These are phyloP conservation scores for Drosophila biarmipes DNA, from an alignment of 1,140 invertebrate genomes.

Conservation along the genomic window DNA sequence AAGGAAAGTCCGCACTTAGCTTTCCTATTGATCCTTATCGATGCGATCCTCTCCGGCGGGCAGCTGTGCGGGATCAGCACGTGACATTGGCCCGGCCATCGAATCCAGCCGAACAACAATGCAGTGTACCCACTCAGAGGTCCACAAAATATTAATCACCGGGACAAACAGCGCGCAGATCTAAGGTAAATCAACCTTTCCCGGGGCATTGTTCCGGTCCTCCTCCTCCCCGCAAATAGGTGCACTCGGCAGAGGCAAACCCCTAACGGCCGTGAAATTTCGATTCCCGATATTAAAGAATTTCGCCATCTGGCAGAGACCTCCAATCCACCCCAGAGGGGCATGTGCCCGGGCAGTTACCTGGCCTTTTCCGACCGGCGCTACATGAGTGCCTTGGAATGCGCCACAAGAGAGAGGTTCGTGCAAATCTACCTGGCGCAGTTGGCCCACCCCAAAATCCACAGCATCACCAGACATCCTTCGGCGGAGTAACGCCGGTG, in stretches of 20 bases:
- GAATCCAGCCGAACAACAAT: conserved; percentile 25
- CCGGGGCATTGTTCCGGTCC: conserved; percentile 44
- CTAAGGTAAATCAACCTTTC: conserved; percentile 66
- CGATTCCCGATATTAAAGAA: conserved; percentile 43
- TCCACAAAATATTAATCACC: conserved; percentile 60
- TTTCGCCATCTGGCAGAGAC: conserved; percentile 51
- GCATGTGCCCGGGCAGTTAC: conserved; percentile 66
- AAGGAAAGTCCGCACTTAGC: conserved; percentile 15
- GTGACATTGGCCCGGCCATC: conserved; percentile 47
- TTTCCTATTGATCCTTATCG: conserved; percentile 28
- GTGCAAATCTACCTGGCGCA: conserved; percentile 81
- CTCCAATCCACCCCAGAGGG: conserved; percentile 53
- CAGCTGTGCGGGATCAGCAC: conserved; percentile 42
- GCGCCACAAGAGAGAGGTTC: conserved; percentile 70
- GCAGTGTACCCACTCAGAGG: conserved; percentile 28
- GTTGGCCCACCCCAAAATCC: conserved; percentile 62
- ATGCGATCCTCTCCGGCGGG: conserved; percentile 6
- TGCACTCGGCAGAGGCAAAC: conserved; percentile 52
- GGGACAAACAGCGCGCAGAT: conserved; percentile 51
- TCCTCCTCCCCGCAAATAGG: conserved; percentile 42
- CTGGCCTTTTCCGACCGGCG: conserved; percentile 35
- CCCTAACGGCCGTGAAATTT: conserved; percentile 70
- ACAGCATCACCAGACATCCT: conserved; percentile 59
- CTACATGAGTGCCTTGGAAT: conserved; percentile 66
- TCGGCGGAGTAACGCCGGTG: conserved; percentile 31